phyloP scores from a whole-genome alignment of 2,888 invertebrate species.

The Graphium colonna region DNA sequence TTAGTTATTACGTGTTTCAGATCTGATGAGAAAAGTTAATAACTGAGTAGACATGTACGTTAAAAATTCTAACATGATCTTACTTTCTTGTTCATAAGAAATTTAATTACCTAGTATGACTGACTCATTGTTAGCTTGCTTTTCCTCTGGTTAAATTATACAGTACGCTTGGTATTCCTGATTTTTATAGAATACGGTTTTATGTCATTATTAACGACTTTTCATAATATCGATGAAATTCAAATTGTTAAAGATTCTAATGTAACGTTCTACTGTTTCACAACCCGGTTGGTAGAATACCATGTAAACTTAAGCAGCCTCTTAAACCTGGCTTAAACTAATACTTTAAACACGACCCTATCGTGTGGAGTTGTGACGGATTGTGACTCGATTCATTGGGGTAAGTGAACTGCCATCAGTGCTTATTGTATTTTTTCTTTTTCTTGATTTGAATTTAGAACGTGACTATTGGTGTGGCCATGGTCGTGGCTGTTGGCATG shows the following conservation, averaged over 20 bases:
- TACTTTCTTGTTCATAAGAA: constrained; percentile 7
- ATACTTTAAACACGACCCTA: constrained; percentile 4
- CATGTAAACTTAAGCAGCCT: constrained; percentile 13
- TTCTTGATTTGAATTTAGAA: constrained; percentile 36
- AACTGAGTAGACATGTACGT: not conserved
- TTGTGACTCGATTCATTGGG: constrained; percentile 16
- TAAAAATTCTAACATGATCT: constrained; percentile 1
- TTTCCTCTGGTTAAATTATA: not conserved
- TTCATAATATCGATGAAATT: no score
- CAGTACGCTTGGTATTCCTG: no score
- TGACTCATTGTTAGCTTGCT: not conserved
- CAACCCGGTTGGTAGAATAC: not conserved
- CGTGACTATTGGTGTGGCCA: constrained; percentile 40
- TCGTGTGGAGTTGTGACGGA: constrained; percentile 1
- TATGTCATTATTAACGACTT: no score
- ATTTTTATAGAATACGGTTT: no score
- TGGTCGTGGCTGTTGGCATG: constrained; percentile 29
- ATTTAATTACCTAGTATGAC: constrained; percentile 5
- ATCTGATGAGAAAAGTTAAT: not conserved
- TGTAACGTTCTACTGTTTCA: no score
- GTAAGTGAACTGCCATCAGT: constrained; percentile 22
- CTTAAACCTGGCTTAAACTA: constrained; percentile 10
- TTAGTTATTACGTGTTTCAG: not conserved
- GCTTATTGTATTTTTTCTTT: constrained; percentile 65
- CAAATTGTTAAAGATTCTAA: not conserved